A percentile compares a stretch with the other conserved stretches of the same genome.
phyloP scores from a whole-genome alignment of 2,113 vertebrate species.

The Austrofundulus limnaeus region DNA sequence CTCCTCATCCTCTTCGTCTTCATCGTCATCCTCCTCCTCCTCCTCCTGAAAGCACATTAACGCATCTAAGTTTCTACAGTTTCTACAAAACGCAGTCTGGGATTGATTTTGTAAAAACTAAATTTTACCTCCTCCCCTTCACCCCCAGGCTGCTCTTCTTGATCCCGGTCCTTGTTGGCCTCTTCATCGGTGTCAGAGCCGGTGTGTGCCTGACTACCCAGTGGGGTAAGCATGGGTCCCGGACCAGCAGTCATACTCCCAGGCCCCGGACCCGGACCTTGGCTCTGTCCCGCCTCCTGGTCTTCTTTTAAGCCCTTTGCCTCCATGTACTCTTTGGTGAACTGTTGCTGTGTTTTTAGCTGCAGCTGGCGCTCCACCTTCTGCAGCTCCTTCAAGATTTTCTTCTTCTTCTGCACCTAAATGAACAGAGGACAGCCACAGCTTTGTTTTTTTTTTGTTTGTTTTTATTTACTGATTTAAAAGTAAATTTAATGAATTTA shows the following conservation, averaged over 20 bases:
- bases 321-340: slow-evolving; percentile 99
- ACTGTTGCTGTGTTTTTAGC: slow-evolving; percentile 99
- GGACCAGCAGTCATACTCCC: slow-evolving; percentile 54
- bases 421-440: slow-evolving; percentile 19
- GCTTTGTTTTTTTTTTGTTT: slow-evolving; percentile 13
- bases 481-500: too few relatives aligned
- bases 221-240: slow-evolving; percentile 31
- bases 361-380: slow-evolving; percentile 99
- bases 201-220: slow-evolving; percentile 75
- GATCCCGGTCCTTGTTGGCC: slow-evolving; percentile 73
- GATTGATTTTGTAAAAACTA: not conserved
- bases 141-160: slow-evolving; percentile 55
- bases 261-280: slow-evolving; percentile 73
- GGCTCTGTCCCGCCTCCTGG: slow-evolving; percentile 74
- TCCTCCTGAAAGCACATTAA: slow-evolving; percentile 56
- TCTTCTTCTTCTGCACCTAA: slow-evolving; percentile 98
- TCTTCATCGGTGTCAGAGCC: slow-evolving; percentile 85
- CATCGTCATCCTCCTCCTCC: slow-evolving; percentile 81
- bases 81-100: not conserved
- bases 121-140: slow-evolving; percentile 61
- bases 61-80: not conserved
- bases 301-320: slow-evolving; percentile 93
- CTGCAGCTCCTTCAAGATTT: slow-evolving; percentile 98
- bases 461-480: too few relatives aligned
- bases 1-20: slow-evolving; percentile 83